Conservation (phyloP, 2,888 invertebrate species). For the Sinelater perroti region DNA sequence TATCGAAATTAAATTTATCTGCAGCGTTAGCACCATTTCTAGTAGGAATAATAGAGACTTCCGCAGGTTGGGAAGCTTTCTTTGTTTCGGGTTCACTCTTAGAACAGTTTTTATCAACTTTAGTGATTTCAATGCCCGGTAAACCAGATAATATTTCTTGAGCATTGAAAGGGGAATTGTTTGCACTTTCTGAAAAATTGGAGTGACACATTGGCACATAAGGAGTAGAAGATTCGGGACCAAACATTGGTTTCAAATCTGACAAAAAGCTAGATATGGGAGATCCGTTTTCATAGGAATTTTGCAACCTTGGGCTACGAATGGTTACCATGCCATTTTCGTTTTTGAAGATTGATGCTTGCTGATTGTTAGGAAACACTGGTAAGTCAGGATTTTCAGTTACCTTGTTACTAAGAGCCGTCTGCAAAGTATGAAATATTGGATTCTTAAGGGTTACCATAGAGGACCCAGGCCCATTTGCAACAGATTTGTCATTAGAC, state of each 20-base stretch:
- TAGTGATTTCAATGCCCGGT: conserved; percentile 60
- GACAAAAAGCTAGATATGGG: conserved; percentile 48
- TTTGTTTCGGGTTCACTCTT: conserved; percentile 49
- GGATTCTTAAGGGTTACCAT: conserved; percentile 84
- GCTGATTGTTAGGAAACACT: conserved; percentile 60
- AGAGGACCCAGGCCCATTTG: conserved; percentile 62
- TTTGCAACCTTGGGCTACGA: conserved; percentile 68
- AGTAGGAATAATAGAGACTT: conserved; percentile 59
- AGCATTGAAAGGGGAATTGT: conserved; percentile 52
- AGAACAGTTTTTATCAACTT: conserved; percentile 54
- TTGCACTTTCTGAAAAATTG: conserved; percentile 32
- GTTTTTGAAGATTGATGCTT: conserved; percentile 73
- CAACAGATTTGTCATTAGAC: conserved; percentile 39
- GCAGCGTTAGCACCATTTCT: conserved; percentile 47
- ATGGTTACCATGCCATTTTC: conserved; percentile 87
- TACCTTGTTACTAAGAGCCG: conserved; percentile 61
- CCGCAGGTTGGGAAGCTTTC: conserved; percentile 54
- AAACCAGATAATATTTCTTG: conserved; percentile 59
- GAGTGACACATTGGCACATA: conserved; percentile 38
- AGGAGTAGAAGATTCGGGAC: conserved; percentile 41
- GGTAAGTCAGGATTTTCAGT: conserved; percentile 49
- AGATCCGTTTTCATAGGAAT: conserved; percentile 44
- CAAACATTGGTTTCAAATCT: conserved; percentile 51
- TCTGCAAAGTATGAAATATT: conserved; percentile 69
- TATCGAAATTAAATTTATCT: conserved; percentile 53